A percentile compares a stretch with the other conserved stretches of the same genome.
Conservation (phyloP, 53 echinoderm and acorn worm genomes). For the Patiria pectinifera region DNA sequence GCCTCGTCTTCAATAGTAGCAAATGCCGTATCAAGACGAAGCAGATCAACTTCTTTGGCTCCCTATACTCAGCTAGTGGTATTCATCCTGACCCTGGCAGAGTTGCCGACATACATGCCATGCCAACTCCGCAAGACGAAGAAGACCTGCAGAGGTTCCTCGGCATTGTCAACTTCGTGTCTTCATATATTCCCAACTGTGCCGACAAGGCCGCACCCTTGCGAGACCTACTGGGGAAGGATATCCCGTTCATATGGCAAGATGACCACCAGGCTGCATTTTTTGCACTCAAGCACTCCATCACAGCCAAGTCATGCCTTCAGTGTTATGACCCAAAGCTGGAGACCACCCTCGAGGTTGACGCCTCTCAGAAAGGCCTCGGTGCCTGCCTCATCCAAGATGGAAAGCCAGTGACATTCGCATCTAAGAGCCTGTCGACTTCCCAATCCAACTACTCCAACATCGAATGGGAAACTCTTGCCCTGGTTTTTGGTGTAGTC, state of each 20-base stretch:
- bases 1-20: slow-evolving; percentile 41
- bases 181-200: slow-evolving; percentile 52
- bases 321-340: slow-evolving; percentile 32
- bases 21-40: too few relatives aligned
- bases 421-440: too few relatives aligned
- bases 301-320: slow-evolving; percentile 27
- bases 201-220: slow-evolving; percentile 42
- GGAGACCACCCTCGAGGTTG: slow-evolving; percentile 23
- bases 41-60: slow-evolving; percentile 65
- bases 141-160: slow-evolving; percentile 56
- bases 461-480: too few relatives aligned
- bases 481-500: background rate
- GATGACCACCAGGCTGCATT: slow-evolving; percentile 64
- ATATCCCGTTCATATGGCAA: slow-evolving; percentile 62
- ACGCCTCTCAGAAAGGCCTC: background rate
- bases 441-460: too few relatives aligned
- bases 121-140: slow-evolving; percentile 58
- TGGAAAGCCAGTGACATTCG: too few relatives aligned
- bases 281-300: slow-evolving; percentile 34
- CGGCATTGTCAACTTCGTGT: slow-evolving; percentile 56
- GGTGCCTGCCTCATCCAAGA: too few relatives aligned
- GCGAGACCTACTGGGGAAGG: slow-evolving; percentile 65
- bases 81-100: slow-evolving; percentile 64
- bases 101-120: slow-evolving; percentile 54
- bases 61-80: slow-evolving; percentile 48